A percentile compares a stretch with the other conserved stretches of the same genome.
phyloP scores from a whole-genome alignment of 2,113 vertebrate genomes.

The Paratilapia polleni region DNA sequence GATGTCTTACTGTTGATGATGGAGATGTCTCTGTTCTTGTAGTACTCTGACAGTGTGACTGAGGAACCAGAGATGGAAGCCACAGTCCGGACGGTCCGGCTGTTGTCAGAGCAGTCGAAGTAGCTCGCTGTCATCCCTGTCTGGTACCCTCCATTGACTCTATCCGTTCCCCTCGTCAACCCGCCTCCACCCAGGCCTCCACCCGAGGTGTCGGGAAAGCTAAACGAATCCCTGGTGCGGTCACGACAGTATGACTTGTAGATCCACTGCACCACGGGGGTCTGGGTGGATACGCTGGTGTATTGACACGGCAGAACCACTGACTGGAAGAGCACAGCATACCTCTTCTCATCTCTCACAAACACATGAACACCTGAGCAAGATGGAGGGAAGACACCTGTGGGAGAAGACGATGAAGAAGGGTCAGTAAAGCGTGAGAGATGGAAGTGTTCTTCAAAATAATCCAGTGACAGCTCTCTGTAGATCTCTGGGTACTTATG shows the following conservation, averaged over 20 bases:
- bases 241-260: conserved; percentile 79
- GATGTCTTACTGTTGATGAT: conserved; percentile 73
- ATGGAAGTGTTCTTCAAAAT: neutral
- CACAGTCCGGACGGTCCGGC: conserved; percentile 73
- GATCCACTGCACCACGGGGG: conserved; percentile 74
- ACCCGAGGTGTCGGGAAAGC: conserved; percentile 38
- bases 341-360: conserved; percentile 70
- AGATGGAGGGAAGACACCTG: conserved; percentile 54
- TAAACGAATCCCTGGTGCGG: conserved; percentile 71
- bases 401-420: conserved; percentile 10
- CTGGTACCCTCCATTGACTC: conserved; percentile 35
- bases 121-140: conserved; percentile 40
- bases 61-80: conserved; percentile 74
- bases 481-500: neutral
- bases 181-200: conserved; percentile 55
- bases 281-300: conserved; percentile 73
- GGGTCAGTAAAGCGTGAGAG: conserved; percentile 2
- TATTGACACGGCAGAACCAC: conserved; percentile 76
- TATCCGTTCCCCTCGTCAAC: neutral
- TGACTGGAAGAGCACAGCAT: conserved; percentile 69
- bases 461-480: neutral
- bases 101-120: conserved; percentile 74
- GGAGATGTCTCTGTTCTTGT: conserved; percentile 78
- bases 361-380: conserved; percentile 62
- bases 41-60: conserved; percentile 73